Evolutionary conservation across 1,140 invertebrate genomes (phyloP), one percentile per base, ranked within the genome.

Genomic region (Drosophila varians): DNA sequence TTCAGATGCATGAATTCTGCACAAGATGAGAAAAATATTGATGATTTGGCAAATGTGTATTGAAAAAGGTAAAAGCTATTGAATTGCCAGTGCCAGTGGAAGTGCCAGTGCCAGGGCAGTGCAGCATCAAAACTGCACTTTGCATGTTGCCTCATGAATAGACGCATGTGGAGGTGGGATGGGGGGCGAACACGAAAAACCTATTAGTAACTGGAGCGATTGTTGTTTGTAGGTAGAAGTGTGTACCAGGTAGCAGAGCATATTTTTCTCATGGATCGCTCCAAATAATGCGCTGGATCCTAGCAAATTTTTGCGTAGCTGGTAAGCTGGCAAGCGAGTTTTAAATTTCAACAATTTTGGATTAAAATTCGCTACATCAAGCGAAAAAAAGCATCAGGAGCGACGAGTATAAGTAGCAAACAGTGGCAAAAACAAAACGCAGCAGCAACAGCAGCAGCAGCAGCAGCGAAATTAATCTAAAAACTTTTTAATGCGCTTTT

Each of bases 401-500:
- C 26, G 69, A 61, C 1, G 25, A 26, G 28, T n/a, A 31, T 57
- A 61, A 56, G 77, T 25, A 58, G 34, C 51, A 70, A 58, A 47
- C 49, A 40, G 61, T 49, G 46, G 61, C 51, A 54, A 65, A 74
- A 51, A 55, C 25, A 53, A 69, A 51, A 62, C 47, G 73, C 48
- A 75, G 68, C 75, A 60, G 57, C 69, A 72, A 73, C 70, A 60
- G 57, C 69, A 72, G 76, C 70, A n/a, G 73, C 48, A 75, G 68
- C 75, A 60, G 57, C 69, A 72, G 76, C 70, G 71, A 89, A 89
- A 90, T 89, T 89, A 89, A 89, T 89, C 86, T 89, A 89, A 89
- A 89, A 89, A 89, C 77, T 89, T 89, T 89, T 89, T 89, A 89
- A 89, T 89, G 86, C 86, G 86, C 86, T 89, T 89, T 89, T 89